phyloP scores from a whole-genome alignment of 1,140 invertebrate genomes.

The Neotoxoptera formosana region DNA sequence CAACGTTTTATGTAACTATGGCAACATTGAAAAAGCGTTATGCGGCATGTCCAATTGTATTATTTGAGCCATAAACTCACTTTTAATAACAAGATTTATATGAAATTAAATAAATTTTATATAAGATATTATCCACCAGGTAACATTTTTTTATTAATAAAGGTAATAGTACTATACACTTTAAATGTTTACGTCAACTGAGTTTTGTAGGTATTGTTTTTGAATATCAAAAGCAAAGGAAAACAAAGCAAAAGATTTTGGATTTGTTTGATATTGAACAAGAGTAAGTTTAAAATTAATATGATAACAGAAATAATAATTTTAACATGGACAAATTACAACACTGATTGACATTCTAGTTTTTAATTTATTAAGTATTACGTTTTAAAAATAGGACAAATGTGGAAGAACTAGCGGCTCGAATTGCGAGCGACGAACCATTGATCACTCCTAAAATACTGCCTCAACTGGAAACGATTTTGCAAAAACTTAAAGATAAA shows the following conservation, averaged over 20 bases:
- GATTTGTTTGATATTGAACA: slow-evolving; percentile 23
- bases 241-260: slow-evolving; percentile 38
- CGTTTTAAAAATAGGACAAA: slow-evolving; percentile 65
- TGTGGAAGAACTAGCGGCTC: slow-evolving; percentile 66
- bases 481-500: slow-evolving; percentile 67
- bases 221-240: slow-evolving; percentile 20
- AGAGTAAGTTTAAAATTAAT: slow-evolving; percentile 26
- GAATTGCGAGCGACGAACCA: slow-evolving; percentile 66
- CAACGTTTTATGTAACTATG: slow-evolving; percentile 18
- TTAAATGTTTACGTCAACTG: neutral
- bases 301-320: neutral
- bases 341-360: neutral
- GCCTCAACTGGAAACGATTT: slow-evolving; percentile 67
- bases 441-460: slow-evolving; percentile 68
- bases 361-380: neutral
- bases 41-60: neutral
- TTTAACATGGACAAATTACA: neutral
- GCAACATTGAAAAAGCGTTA: neutral
- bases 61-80: neutral
- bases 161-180: neutral
- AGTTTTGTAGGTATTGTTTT: slow-evolving; percentile 26
- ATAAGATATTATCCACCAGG: slow-evolving; percentile 74
- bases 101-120: slow-evolving; percentile 73
- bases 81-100: slow-evolving; percentile 61
- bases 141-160: slow-evolving; percentile 59